Conservation (phyloP, 2,113 vertebrate species). For the Rafetus swinhoei region DNA sequence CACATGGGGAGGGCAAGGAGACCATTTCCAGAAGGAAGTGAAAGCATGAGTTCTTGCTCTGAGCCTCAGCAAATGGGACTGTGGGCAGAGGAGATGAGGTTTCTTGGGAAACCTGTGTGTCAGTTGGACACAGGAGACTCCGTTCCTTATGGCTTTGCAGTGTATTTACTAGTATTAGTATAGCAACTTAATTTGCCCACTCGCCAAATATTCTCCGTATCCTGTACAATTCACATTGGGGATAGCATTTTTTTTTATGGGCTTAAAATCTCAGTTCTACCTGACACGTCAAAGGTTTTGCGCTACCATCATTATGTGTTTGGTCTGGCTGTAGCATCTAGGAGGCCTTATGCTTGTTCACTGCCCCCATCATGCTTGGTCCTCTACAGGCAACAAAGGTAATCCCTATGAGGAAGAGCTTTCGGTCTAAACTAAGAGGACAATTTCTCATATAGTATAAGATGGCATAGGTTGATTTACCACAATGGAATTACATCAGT, state of each 20-base stretch:
- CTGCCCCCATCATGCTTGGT: not conserved
- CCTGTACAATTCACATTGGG: not conserved
- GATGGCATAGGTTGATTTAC: not conserved
- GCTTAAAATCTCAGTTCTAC: not conserved
- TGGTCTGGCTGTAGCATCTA: not conserved
- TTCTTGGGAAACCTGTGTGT: not conserved
- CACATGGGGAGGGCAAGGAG: too few species aligned
- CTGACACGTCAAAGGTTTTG: not conserved
- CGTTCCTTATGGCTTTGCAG: not conserved
- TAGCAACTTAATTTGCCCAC: not conserved
- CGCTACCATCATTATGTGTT: not conserved
- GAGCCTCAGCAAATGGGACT: not conserved
- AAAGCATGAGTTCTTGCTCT: not conserved
- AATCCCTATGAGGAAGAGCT: not conserved
- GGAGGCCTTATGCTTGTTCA: not conserved
- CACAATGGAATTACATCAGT: not conserved
- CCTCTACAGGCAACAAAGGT: not conserved
- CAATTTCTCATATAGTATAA: not conserved
- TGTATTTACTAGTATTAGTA: not conserved
- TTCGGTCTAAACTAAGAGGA: not conserved
- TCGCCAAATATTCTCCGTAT: not conserved
- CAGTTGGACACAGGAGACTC: not conserved
- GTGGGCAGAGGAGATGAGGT: not conserved
- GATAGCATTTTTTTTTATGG: not conserved
- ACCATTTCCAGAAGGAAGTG: too few species aligned